Evolutionary conservation across 2,113 vertebrate species (phyloP).

Genomic region (Pseudolaguvia tuberculata): DNA sequence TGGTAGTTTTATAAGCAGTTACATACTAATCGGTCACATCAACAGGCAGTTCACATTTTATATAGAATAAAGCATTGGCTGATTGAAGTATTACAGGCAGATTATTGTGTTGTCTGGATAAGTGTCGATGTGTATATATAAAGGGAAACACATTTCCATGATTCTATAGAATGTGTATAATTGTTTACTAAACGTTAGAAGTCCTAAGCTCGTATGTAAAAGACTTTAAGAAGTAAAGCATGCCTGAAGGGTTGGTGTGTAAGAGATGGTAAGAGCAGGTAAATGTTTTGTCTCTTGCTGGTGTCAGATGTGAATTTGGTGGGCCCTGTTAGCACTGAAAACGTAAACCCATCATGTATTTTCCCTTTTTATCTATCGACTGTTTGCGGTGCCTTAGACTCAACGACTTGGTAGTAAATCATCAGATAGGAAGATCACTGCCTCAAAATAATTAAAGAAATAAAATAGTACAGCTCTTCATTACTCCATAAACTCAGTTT

Average conservation of each 20-base stretch:
- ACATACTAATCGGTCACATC: slow-evolving; percentile 47
- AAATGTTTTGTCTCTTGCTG: slow-evolving; percentile 47
- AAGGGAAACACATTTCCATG: slow-evolving; percentile 38
- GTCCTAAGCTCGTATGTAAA: slow-evolving; percentile 22
- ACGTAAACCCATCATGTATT: slow-evolving; percentile 54
- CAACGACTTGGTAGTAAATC: slow-evolving; percentile 60
- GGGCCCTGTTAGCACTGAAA: slow-evolving; percentile 49
- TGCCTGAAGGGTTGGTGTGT: slow-evolving; percentile 30
- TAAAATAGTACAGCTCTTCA: background rate
- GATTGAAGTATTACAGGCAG: slow-evolving; percentile 19
- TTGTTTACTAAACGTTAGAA: slow-evolving; percentile 44
- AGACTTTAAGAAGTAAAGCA: slow-evolving; percentile 23
- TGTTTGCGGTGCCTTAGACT: slow-evolving; percentile 41
- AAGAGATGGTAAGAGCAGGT: slow-evolving; percentile 15
- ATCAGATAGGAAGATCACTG: slow-evolving; percentile 36
- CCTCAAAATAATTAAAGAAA: background rate
- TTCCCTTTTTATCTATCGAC: slow-evolving; percentile 39
- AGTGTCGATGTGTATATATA: slow-evolving; percentile 53
- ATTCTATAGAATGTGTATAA: slow-evolving; percentile 48
- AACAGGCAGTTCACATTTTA: too few relatives aligned
- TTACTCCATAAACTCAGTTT: slow-evolving; percentile 34
- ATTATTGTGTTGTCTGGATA: slow-evolving; percentile 42
- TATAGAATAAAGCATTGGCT: slow-evolving; percentile 41
- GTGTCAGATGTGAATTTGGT: slow-evolving; percentile 56
- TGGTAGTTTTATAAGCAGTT: slow-evolving; percentile 36